A percentile compares a stretch with the other conserved stretches of the same genome.
Evolutionary conservation across 2,797 vertebrate species (phyloP).

Genomic region (Chelidonichthys spinosus): DNA sequence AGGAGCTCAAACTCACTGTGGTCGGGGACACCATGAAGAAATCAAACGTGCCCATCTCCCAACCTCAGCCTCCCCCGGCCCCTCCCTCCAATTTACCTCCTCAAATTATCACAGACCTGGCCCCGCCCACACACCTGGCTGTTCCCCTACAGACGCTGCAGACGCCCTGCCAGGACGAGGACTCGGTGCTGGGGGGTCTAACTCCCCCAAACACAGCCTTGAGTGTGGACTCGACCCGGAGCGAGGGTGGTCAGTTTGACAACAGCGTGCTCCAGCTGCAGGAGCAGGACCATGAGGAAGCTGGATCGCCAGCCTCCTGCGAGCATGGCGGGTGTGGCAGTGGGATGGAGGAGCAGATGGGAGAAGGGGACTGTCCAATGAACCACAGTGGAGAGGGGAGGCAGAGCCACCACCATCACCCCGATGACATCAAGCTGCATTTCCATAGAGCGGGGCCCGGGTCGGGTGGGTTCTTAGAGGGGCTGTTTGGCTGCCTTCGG

Average conservation of each 20-base stretch:
- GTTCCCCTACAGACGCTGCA: constrained; percentile 76
- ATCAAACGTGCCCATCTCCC: constrained; percentile 72
- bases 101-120: constrained; percentile 85
- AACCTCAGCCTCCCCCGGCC: constrained; percentile 70
- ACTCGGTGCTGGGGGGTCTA: constrained; percentile 73
- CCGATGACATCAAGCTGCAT: constrained; percentile 94
- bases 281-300: constrained; percentile 90
- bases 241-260: constrained; percentile 91
- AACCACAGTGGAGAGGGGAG: constrained; percentile 69
- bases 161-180: constrained; percentile 83
- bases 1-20: constrained; percentile 88
- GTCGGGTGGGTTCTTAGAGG: constrained; percentile 95
- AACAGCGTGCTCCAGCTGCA: constrained; percentile 97
- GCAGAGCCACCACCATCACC: constrained; percentile 57
- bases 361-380: constrained; percentile 76
- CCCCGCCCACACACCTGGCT: constrained; percentile 77
- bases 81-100: constrained; percentile 70
- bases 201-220: constrained; percentile 88
- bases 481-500: constrained; percentile 95
- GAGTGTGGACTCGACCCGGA: constrained; percentile 91
- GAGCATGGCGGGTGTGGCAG: constrained; percentile 81
- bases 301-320: constrained; percentile 82
- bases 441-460: constrained; percentile 91
- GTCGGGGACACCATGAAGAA: constrained; percentile 84
- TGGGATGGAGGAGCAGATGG: constrained; percentile 81